Base-by-base conservation (phyloP, 1,140 invertebrate genomes). In the Sinella curviseta region DNA sequence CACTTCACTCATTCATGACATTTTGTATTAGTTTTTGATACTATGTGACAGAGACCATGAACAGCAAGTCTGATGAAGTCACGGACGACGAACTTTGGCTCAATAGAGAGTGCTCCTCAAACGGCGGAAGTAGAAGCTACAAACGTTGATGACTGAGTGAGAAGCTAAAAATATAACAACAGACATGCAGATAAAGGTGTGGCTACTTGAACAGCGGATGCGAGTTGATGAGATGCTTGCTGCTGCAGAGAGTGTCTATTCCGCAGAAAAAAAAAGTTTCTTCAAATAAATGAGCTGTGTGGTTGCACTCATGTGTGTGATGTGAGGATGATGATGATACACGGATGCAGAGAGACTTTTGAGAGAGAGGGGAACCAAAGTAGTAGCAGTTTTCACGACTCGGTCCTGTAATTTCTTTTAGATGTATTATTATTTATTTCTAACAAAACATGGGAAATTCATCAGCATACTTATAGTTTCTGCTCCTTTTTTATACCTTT, bases 181-280 rank as follows among this genome's bases (percentile, higher is more conserved):
- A 48, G 8, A 20, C 20, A 70, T 70, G 65, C 65, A 70, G 30
- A 70, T 70, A 70, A 70, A 70, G 65, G 65, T 70, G 65, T 70
- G 65, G 65, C 31, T 70, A 70, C 31, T 70, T 70, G 8, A 70
- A 70, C 65, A 70, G 65, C 65, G 65, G 65, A 70, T 70, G 65
- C 65, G 65, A 70, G 65, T 70, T 70, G 65, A 70, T 70, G 65
- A 70, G 65, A 70, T 70, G 65, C n/a, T n/a, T n/a, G n/a, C 65
- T 65, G 57, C 24, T 26, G n/a, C n/a, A n/a, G n/a, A n/a, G 57
- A 31, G 65, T 70, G 65, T 70, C 65, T 70, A 30, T 70, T 8
- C 65, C 31, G 12, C 65, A 70, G 24, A 30, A 70, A 70, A 70
- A 30, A 70, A 70, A 24, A 70, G 65, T 33, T 60, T 70, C 65